These are phyloP conservation scores for Galagoides demidoff DNA, from an alignment of 2,797 vertebrate genomes.

Conservation along the genomic window DNA sequence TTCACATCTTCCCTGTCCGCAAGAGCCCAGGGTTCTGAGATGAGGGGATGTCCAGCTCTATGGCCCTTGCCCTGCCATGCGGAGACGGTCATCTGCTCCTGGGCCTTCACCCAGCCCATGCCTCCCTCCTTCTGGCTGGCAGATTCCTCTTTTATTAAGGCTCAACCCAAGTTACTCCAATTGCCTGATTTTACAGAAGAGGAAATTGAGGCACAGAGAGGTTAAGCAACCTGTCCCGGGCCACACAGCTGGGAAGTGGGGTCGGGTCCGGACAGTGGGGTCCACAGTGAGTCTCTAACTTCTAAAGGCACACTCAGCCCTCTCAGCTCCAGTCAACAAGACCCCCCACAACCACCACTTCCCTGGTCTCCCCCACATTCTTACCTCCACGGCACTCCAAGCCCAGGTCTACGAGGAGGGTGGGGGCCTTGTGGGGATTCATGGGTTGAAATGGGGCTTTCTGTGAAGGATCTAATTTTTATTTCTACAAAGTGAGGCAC, in stretches of 20 bases:
- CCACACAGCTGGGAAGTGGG: not conserved
- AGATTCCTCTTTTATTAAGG: not conserved
- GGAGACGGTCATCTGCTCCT: not conserved
- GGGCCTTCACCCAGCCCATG: not conserved
- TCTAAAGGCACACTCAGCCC: not conserved
- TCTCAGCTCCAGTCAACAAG: not conserved
- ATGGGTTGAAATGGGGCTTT: not conserved
- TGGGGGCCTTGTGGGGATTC: not conserved
- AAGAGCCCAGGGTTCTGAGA: not conserved
- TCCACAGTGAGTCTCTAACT: not conserved
- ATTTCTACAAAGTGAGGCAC: not conserved
- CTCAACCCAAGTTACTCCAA: not conserved
- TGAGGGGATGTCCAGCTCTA: not conserved
- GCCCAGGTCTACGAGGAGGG: not conserved
- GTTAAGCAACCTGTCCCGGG: not conserved
- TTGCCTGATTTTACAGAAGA: not conserved
- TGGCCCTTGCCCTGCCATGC: not conserved
- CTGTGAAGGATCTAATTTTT: not conserved
- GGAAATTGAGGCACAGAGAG: not conserved
- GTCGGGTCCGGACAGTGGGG: not conserved
- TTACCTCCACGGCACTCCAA: not conserved
- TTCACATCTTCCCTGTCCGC: too few relatives aligned
- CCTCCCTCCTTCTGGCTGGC: not conserved
- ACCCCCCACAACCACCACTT: too few relatives aligned
- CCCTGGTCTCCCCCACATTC: not conserved